Conservation (phyloP, 2,113 vertebrate species). For the Fulica atra region DNA sequence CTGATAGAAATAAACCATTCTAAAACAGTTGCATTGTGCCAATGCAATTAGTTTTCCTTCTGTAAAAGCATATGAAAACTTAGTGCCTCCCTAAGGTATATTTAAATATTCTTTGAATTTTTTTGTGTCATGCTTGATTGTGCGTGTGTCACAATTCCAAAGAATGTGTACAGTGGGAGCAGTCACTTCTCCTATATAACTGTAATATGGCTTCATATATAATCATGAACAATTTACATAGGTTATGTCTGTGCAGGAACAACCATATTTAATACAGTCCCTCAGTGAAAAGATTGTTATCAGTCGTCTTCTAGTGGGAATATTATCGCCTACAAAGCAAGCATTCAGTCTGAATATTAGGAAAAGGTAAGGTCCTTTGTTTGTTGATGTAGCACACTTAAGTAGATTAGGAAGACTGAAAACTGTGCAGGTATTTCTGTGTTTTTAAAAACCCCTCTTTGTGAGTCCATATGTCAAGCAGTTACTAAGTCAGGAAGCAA, state of each 20-base stretch:
- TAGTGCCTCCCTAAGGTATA: slow-evolving; percentile 44
- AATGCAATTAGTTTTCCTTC: slow-evolving; percentile 71
- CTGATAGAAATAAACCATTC: neutral
- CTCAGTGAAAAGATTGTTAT: neutral
- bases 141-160: slow-evolving; percentile 42
- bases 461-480: neutral
- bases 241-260: neutral
- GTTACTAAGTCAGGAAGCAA: neutral
- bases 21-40: slow-evolving; percentile 40
- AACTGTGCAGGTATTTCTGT: neutral
- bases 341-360: neutral
- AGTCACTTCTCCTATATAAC: slow-evolving; percentile 43
- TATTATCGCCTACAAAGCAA: neutral
- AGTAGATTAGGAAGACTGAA: neutral
- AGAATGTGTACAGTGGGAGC: slow-evolving; percentile 49
- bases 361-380: neutral
- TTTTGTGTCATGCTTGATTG: slow-evolving; percentile 58
- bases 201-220: neutral
- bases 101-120: slow-evolving; percentile 69
- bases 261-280: neutral
- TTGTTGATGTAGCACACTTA: neutral
- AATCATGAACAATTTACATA: neutral
- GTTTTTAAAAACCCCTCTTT: neutral
- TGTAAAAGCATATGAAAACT: slow-evolving; percentile 58
- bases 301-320: neutral